Percentiles rank a stretch among this genome's conserved stretches.
These are phyloP conservation scores for Arion vulgaris DNA, from an alignment of 1,140 invertebrate species.

Conservation along the genomic window DNA sequence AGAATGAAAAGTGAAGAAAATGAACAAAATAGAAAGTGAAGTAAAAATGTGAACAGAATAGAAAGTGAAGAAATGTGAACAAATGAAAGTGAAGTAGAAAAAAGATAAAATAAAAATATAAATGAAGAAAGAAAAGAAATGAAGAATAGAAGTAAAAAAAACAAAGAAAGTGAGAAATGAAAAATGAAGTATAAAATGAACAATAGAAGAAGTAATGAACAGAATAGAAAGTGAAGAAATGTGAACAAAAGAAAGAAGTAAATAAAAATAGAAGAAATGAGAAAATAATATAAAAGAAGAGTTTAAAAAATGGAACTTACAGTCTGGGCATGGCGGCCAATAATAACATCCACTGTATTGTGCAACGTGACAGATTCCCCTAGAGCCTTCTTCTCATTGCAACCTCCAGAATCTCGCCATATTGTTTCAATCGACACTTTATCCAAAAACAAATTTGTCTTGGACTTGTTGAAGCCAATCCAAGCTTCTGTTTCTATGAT, in stretches of 20 bases:
- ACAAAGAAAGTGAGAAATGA: neutral
- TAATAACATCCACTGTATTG: neutral
- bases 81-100: neutral
- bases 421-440: neutral
- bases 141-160: neutral
- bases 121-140: neutral
- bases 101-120: neutral
- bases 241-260: neutral
- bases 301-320: constrained; percentile 14
- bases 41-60: neutral
- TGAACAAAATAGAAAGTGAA: neutral
- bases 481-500: neutral
- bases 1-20: neutral
- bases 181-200: neutral
- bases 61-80: neutral
- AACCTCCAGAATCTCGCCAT: constrained; percentile 16
- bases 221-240: neutral
- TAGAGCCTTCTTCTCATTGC: constrained; percentile 1
- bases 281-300: neutral
- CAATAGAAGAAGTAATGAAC: neutral
- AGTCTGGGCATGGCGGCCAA: constrained; percentile 1
- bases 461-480: neutral
- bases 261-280: neutral
- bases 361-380: constrained; percentile 4
- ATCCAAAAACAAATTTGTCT: neutral